phyloP scores from a whole-genome alignment of 2,113 vertebrate genomes.

The Aviceda subcristata region DNA sequence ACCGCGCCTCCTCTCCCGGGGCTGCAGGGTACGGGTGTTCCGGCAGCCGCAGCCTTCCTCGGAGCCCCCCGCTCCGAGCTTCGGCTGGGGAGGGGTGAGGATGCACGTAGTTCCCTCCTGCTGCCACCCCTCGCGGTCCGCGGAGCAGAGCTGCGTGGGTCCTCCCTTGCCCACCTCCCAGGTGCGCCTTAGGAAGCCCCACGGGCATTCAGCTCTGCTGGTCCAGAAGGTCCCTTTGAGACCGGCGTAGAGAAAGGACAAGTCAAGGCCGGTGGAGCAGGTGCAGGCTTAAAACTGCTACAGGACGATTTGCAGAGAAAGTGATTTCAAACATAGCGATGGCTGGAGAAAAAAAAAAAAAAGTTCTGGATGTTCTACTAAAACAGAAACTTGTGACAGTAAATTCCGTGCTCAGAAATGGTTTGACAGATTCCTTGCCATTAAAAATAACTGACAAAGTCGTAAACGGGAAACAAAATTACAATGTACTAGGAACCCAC shows the following conservation, averaged over 20 bases:
- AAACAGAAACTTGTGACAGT: neutral
- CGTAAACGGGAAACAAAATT: neutral
- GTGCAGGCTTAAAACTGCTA: neutral
- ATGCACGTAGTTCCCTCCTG: neutral
- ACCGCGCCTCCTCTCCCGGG: neutral
- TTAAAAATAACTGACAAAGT: neutral
- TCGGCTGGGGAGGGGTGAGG: neutral
- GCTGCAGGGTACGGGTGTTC: fast-evolving
- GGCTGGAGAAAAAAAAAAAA: neutral
- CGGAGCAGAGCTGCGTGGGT: neutral
- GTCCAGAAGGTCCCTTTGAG: neutral
- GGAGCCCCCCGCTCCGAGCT: neutral
- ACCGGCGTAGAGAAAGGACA: neutral
- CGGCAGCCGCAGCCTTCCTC: fast-evolving
- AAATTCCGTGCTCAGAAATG: neutral
- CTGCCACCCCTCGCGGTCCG: neutral
- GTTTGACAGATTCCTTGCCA: neutral
- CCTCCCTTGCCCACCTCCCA: neutral
- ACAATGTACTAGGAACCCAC: neutral
- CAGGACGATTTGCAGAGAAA: neutral
- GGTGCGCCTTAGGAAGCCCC: neutral
- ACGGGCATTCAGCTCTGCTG: neutral
- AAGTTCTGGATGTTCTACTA: neutral
- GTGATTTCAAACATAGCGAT: fast-evolving
- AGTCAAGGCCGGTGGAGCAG: neutral